These are phyloP conservation scores for Petaurus breviceps DNA, from an alignment of 2,113 vertebrate species.

Conservation along the genomic window DNA sequence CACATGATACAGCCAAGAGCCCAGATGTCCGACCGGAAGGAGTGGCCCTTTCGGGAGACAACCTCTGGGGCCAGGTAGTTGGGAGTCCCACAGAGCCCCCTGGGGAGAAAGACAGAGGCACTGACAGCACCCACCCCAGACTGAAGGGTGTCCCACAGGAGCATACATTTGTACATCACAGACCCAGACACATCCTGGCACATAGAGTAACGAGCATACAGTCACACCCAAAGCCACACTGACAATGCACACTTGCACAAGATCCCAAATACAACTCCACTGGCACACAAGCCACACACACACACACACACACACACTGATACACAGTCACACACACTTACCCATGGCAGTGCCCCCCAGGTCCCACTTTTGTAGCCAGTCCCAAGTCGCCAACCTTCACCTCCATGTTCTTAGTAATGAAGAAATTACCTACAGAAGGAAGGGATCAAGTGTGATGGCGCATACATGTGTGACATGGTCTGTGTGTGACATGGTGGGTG, in stretches of 20 bases:
- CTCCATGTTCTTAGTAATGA: constrained; percentile 81
- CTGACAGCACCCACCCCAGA: background rate
- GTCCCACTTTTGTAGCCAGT: constrained; percentile 69
- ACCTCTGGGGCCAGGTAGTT: constrained; percentile 82
- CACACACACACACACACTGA: background rate
- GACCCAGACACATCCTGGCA: no score
- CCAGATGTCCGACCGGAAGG: constrained; percentile 82
- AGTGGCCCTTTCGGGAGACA: constrained; percentile 80
- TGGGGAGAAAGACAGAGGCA: constrained; percentile 32
- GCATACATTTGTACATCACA: background rate
- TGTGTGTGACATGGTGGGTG: background rate
- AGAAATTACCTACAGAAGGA: constrained; percentile 78
- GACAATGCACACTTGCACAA: background rate
- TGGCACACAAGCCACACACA: background rate
- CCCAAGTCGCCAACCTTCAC: constrained; percentile 87
- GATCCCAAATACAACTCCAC: background rate
- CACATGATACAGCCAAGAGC: constrained; percentile 82
- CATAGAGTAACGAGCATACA: no score
- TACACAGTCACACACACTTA: constrained; percentile 32
- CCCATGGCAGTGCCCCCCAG: constrained; percentile 73
- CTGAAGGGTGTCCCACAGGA: background rate
- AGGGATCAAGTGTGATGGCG: rapidly evolving
- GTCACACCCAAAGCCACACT: background rate
- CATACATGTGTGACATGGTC: no score
- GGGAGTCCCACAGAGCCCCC: constrained; percentile 82